These are phyloP conservation scores for Rallus crepitans DNA, from an alignment of 2,797 vertebrate genomes.

Conservation along the genomic window DNA sequence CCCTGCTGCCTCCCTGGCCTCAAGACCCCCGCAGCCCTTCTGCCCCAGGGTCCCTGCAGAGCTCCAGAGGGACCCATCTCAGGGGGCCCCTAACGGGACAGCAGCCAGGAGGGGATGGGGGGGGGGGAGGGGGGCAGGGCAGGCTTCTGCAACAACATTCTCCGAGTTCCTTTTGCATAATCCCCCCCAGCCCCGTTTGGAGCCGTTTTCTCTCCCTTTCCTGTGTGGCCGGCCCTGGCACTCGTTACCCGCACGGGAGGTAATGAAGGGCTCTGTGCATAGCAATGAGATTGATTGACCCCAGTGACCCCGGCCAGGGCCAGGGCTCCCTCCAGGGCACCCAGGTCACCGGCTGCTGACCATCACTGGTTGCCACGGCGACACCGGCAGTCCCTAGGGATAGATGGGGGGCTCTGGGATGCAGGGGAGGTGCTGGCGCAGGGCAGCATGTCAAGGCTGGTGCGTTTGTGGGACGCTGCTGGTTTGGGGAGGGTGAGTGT, in stretches of 20 bases:
- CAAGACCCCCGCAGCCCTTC: background rate
- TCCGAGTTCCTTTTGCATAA: rapidly evolving
- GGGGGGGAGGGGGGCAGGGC: background rate
- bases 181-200: rapidly evolving
- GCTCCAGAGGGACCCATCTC: background rate
- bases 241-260: background rate
- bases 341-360: constrained; percentile 76
- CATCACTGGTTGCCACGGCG: constrained; percentile 74
- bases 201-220: background rate
- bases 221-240: background rate
- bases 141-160: background rate
- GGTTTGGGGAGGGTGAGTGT: background rate
- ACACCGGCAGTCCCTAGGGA: constrained; percentile 28
- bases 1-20: background rate
- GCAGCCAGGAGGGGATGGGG: no score
- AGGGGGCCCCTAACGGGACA: rapidly evolving
- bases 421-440: background rate
- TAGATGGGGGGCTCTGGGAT: background rate
- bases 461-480: background rate
- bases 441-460: background rate
- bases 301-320: constrained; percentile 66
- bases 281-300: constrained; percentile 77
- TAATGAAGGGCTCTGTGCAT: constrained; percentile 66
- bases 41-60: background rate
- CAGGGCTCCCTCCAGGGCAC: constrained; percentile 66